phyloP scores from a whole-genome alignment of 2,113 vertebrate genomes.

The Alouatta palliata region DNA sequence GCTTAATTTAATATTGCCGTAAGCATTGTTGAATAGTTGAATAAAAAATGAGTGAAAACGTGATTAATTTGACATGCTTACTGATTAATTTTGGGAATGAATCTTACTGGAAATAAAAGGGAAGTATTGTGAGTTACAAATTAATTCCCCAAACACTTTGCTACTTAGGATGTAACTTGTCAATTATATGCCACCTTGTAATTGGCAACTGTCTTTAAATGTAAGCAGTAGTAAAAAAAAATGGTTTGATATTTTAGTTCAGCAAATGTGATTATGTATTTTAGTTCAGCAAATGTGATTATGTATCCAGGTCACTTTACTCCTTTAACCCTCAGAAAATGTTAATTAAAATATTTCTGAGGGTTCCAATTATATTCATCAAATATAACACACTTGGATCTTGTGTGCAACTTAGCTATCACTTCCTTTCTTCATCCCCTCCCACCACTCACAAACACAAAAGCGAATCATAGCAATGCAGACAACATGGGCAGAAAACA shows the following conservation, averaged over 20 bases:
- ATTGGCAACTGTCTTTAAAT: background rate
- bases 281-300: too few relatives aligned
- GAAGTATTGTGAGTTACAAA: background rate
- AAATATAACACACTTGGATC: background rate
- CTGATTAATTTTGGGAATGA: background rate
- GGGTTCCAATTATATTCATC: background rate
- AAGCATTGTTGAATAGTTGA: background rate
- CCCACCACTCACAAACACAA: background rate
- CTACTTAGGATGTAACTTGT: background rate
- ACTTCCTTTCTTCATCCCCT: background rate
- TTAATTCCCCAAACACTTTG: background rate
- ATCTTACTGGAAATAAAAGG: conserved; percentile 4
- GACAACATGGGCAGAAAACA: background rate
- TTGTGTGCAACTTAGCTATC: background rate
- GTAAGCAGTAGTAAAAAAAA: background rate
- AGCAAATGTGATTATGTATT: background rate
- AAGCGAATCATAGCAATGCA: background rate
- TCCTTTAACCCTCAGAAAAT: background rate
- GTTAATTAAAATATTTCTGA: background rate
- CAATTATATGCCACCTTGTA: background rate
- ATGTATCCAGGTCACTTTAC: background rate
- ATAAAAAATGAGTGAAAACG: background rate
- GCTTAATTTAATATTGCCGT: background rate
- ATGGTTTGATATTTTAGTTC: background rate
- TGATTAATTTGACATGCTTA: background rate